Conservation (phyloP, 2,113 vertebrate species). For the Neolamprologus toae region DNA sequence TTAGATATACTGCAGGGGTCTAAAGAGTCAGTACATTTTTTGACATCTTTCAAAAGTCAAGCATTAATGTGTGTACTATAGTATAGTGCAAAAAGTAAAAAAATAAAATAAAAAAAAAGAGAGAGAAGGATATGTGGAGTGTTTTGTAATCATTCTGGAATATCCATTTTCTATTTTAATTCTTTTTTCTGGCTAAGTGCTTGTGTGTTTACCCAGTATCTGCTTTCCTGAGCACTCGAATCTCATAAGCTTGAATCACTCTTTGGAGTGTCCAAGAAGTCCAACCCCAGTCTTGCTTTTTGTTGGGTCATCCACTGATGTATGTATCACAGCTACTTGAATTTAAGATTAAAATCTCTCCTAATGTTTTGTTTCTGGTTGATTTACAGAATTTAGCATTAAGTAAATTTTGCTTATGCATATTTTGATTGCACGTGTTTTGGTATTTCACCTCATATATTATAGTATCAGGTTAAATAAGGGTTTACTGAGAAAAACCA, state of each 20-base stretch:
- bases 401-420: neutral
- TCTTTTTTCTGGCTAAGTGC: neutral
- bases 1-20: neutral
- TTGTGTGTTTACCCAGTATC: neutral
- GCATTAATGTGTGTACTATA: neutral
- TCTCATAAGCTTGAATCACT: neutral
- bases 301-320: neutral
- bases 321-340: neutral
- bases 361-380: neutral
- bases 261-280: neutral
- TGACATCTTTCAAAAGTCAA: neutral
- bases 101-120: rapidly evolving
- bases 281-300: neutral
- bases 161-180: neutral
- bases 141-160: neutral
- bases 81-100: neutral
- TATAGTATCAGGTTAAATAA: neutral
- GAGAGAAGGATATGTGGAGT: neutral
- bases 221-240: neutral
- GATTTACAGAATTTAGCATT: neutral
- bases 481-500: neutral
- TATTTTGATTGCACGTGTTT: neutral
- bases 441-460: neutral
- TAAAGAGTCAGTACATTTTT: neutral
- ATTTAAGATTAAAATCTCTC: neutral